Evolutionary conservation across 2,113 vertebrate species (phyloP).

Genomic region (Clarias batrachus): DNA sequence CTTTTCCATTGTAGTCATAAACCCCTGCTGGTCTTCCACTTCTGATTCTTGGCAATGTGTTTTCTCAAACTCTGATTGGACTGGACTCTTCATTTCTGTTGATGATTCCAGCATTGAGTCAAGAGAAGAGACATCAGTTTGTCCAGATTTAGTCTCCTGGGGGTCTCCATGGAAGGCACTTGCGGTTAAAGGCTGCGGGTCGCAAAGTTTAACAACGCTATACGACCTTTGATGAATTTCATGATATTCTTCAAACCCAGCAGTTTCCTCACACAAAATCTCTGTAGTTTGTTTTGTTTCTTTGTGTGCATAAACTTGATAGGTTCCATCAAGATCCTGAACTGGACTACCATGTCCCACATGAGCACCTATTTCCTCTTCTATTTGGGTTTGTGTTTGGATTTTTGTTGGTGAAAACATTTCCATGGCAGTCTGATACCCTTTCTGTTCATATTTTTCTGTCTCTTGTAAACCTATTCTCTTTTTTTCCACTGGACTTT

Average conservation of each 20-base stretch:
- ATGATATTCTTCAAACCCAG: slow-evolving; percentile 6
- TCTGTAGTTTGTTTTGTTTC: background rate
- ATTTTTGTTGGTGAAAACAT: background rate
- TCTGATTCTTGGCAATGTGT: background rate
- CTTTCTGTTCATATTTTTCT: background rate
- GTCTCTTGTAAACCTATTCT: background rate
- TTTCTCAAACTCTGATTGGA: background rate
- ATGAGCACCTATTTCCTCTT: background rate
- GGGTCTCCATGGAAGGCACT: slow-evolving; percentile 74
- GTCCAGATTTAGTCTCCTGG: slow-evolving; percentile 83
- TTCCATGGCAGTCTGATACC: background rate
- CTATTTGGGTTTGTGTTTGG: slow-evolving; percentile 17
- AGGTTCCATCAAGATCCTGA: background rate
- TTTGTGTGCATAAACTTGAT: background rate
- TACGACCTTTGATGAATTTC: slow-evolving; percentile 11
- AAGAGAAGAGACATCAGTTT: slow-evolving; percentile 86
- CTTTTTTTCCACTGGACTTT: background rate
- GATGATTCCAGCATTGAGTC: slow-evolving; percentile 78
- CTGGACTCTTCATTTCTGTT: background rate
- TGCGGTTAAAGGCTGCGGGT: slow-evolving; percentile 69
- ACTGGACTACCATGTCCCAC: background rate
- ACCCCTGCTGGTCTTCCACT: background rate
- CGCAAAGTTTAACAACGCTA: slow-evolving; percentile 61
- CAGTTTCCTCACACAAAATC: background rate
- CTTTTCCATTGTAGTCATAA: background rate